phyloP scores from a whole-genome alignment of 2,797 vertebrate species.

The Geotrypetes seraphini region DNA sequence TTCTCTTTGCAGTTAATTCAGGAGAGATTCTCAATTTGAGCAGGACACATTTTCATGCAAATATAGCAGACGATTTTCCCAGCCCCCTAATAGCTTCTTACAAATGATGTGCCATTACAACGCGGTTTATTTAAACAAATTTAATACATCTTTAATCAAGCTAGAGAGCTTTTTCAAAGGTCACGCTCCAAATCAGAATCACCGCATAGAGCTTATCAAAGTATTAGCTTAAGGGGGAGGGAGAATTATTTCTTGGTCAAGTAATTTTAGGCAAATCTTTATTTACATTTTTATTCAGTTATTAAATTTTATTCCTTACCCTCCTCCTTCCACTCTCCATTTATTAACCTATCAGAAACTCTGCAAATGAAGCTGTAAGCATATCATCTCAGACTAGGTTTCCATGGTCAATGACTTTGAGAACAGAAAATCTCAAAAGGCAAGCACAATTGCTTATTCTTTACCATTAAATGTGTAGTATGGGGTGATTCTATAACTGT shows the following conservation, averaged over 20 bases:
- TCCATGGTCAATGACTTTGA: slow-evolving; percentile 56
- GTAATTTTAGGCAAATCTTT: slow-evolving; percentile 98
- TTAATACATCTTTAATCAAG: slow-evolving; percentile 99
- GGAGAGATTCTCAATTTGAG: slow-evolving; percentile 74
- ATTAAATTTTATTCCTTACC: slow-evolving; percentile 96
- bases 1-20: slow-evolving; percentile 71
- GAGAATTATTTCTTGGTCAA: slow-evolving; percentile 94
- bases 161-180: slow-evolving; percentile 94
- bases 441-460: slow-evolving; percentile 22
- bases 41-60: slow-evolving; percentile 96
- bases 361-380: slow-evolving; percentile 61
- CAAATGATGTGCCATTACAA: slow-evolving; percentile 99
- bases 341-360: slow-evolving; percentile 82
- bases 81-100: slow-evolving; percentile 98
- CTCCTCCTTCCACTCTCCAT: slow-evolving; percentile 65
- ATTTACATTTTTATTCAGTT: slow-evolving; percentile 99
- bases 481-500: too few relatives aligned
- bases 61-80: slow-evolving; percentile 78
- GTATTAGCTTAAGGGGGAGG: slow-evolving; percentile 87
- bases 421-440: slow-evolving; percentile 41
- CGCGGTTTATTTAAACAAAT: slow-evolving; percentile 99
- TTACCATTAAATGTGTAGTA: too few relatives aligned
- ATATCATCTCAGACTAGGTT: slow-evolving; percentile 54
- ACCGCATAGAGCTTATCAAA: slow-evolving; percentile 78
- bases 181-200: slow-evolving; percentile 96